Evolutionary conservation across 2,113 vertebrate genomes (phyloP).

Genomic region (Crotalus helleri): DNA sequence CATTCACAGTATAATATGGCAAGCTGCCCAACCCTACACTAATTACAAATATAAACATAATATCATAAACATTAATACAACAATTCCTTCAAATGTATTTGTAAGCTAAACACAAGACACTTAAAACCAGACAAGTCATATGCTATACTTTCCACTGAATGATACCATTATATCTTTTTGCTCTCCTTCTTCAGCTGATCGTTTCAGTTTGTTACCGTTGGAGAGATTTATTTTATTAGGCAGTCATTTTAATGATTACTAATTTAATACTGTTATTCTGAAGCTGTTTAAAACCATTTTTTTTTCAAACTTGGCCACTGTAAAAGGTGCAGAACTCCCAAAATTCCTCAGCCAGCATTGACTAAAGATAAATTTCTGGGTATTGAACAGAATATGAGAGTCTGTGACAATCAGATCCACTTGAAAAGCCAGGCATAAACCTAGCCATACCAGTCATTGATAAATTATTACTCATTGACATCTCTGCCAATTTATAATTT

Average conservation of each 20-base stretch:
- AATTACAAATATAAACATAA: neutral
- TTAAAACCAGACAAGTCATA: neutral
- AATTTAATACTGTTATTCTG: neutral
- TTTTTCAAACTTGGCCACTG: neutral
- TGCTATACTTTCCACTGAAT: neutral
- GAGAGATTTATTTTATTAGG: neutral
- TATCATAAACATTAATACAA: neutral
- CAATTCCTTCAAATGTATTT: neutral
- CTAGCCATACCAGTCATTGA: neutral
- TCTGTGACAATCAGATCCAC: neutral
- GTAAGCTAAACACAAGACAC: neutral
- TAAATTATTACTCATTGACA: neutral
- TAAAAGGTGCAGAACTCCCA: neutral
- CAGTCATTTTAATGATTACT: neutral
- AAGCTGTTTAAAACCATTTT: neutral
- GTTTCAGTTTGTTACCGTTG: neutral
- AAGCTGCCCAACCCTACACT: neutral
- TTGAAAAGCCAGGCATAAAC: neutral
- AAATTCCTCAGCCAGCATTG: neutral
- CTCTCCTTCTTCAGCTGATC: neutral
- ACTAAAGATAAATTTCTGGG: neutral
- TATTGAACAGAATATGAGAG: neutral
- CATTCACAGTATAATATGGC: neutral
- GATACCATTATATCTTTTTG: neutral
- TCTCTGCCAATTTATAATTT: neutral